Evolutionary conservation across 2,888 invertebrate species (phyloP).

Genomic region (Ommatoiulus sabulosus): DNA sequence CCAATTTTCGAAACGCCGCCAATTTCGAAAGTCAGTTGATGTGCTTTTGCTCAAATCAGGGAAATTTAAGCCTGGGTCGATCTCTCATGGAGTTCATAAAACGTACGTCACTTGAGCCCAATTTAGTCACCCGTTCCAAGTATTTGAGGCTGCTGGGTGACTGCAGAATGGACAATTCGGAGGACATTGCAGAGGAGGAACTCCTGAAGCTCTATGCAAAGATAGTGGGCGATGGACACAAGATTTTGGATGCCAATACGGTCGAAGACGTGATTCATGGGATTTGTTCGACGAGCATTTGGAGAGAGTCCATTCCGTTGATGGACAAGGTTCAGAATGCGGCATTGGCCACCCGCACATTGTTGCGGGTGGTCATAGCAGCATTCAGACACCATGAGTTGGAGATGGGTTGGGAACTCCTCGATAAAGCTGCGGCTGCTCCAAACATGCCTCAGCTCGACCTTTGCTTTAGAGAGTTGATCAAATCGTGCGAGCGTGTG

Average conservation of each 20-base stretch:
- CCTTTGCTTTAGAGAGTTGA: constrained; percentile 62
- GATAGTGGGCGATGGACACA: constrained; percentile 68
- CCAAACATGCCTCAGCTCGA: neutral
- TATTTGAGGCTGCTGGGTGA: constrained; percentile 58
- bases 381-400: constrained; percentile 74
- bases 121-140: constrained; percentile 46
- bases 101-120: neutral
- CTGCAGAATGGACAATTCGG: constrained; percentile 62
- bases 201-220: neutral
- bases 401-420: constrained; percentile 73
- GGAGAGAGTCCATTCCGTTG: constrained; percentile 75
- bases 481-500: constrained; percentile 68
- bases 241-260: constrained; percentile 74
- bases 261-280: constrained; percentile 75
- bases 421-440: constrained; percentile 71
- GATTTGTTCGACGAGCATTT: constrained; percentile 75
- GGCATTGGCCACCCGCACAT: constrained; percentile 66
- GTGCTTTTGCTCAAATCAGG: neutral
- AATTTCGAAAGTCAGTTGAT: constrained; percentile 50
- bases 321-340: constrained; percentile 73
- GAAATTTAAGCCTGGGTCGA: constrained; percentile 29
- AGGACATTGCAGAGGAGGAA: neutral
- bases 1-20: neutral
- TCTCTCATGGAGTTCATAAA: constrained; percentile 45
- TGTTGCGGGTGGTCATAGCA: constrained; percentile 72